A percentile compares a stretch with the other conserved stretches of the same genome.
phyloP scores from a whole-genome alignment of 1,140 invertebrate species.

The Notospermus geniculatus region DNA sequence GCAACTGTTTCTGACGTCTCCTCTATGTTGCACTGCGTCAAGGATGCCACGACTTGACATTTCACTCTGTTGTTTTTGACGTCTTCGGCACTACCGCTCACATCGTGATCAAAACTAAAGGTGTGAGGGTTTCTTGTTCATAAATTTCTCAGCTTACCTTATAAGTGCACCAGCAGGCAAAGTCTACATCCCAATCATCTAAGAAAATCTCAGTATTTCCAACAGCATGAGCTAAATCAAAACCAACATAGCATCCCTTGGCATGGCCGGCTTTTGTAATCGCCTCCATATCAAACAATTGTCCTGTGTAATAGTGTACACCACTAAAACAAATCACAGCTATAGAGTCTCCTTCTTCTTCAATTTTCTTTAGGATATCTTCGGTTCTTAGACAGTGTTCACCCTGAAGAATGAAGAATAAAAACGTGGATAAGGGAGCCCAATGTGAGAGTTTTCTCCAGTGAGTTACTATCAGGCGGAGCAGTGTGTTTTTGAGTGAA shows the following conservation, averaged over 20 bases:
- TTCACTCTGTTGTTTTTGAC: no score
- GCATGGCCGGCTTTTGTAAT: constrained; percentile 61
- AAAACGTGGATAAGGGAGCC: no score
- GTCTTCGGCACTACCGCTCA: no score
- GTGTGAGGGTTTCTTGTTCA: no score
- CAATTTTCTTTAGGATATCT: constrained; percentile 61
- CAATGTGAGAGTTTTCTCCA: not conserved
- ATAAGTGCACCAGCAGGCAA: constrained; percentile 68
- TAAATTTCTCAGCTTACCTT: constrained; percentile 53
- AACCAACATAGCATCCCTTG: constrained; percentile 65
- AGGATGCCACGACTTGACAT: no score
- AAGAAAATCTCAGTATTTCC: constrained; percentile 64
- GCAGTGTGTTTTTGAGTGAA: no score
- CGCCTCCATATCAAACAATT: constrained; percentile 62
- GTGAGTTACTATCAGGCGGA: no score
- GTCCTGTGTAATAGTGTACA: constrained; percentile 68
- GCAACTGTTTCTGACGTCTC: no score
- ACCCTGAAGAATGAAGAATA: constrained; percentile 46
- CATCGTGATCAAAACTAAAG: no score
- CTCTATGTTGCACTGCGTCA: no score
- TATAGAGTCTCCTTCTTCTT: constrained; percentile 60
- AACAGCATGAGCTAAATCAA: constrained; percentile 67
- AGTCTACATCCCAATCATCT: constrained; percentile 67
- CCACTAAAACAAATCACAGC: constrained; percentile 63
- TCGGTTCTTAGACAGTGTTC: constrained; percentile 59